Conservation (phyloP, 2,888 invertebrate species). For the Trissoscelio sp. region DNA sequence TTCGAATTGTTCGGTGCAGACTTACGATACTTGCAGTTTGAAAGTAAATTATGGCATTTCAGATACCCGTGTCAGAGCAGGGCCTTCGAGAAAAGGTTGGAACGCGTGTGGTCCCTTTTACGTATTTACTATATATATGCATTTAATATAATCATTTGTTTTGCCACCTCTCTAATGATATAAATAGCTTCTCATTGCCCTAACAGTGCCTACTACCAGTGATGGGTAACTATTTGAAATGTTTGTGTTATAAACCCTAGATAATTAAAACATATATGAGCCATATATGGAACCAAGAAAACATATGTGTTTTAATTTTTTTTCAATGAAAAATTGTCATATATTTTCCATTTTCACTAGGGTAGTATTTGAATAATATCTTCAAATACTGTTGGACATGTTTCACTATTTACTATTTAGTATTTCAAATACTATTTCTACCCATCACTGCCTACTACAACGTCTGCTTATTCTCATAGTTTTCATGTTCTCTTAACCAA, state of each 20-base stretch:
- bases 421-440: too few relatives aligned
- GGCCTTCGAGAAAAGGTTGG: slow-evolving; percentile 83
- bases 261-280: too few relatives aligned
- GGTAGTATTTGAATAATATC: too few relatives aligned
- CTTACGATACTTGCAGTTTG: slow-evolving; percentile 72
- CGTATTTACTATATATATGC: slow-evolving; percentile 81
- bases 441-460: too few relatives aligned
- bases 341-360: too few relatives aligned
- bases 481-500: neutral
- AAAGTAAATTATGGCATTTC: slow-evolving; percentile 82
- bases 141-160: slow-evolving; percentile 77
- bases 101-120: slow-evolving; percentile 80
- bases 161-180: slow-evolving; percentile 81
- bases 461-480: slow-evolving; percentile 78
- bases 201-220: slow-evolving; percentile 80
- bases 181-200: slow-evolving; percentile 78
- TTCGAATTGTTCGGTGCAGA: slow-evolving; percentile 51
- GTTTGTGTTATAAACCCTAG: too few relatives aligned
- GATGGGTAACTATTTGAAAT: too few relatives aligned
- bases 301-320: too few relatives aligned
- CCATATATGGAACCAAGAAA: too few relatives aligned
- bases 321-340: too few relatives aligned
- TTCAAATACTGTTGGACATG: too few relatives aligned
- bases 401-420: too few relatives aligned
- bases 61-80: slow-evolving; percentile 83